Evolutionary conservation across 2,113 vertebrate genomes (phyloP).

Genomic region (Python bivittatus): DNA sequence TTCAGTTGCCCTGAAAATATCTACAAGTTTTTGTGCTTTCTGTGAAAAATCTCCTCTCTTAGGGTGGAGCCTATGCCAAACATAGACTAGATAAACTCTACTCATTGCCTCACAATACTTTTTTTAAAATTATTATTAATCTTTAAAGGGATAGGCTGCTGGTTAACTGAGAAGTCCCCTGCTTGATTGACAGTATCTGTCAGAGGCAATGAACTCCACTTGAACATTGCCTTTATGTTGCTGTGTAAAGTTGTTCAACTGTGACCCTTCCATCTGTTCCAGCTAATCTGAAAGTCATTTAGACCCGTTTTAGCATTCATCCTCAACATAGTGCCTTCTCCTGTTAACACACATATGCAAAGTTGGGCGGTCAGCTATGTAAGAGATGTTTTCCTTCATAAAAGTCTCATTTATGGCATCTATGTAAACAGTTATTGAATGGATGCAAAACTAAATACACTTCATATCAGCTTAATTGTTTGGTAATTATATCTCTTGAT

Average conservation of each 20-base stretch:
- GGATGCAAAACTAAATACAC: constrained; percentile 11
- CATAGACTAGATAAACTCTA: constrained; percentile 70
- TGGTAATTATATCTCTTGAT: not conserved
- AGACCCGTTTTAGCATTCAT: constrained; percentile 78
- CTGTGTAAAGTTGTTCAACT: constrained; percentile 90
- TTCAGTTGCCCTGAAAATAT: constrained; percentile 35
- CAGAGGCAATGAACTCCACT: constrained; percentile 88
- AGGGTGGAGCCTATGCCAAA: constrained; percentile 54
- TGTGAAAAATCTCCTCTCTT: constrained; percentile 43
- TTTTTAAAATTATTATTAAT: constrained; percentile 54
- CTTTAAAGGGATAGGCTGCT: constrained; percentile 73
- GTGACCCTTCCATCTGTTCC: constrained; percentile 94
- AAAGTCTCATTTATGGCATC: constrained; percentile 74
- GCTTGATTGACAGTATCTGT: constrained; percentile 89
- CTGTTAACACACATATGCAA: constrained; percentile 85
- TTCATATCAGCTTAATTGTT: constrained; percentile 26
- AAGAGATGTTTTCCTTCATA: constrained; percentile 31
- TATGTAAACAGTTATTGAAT: constrained; percentile 59
- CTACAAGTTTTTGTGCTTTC: constrained; percentile 22
- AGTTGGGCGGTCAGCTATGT: constrained; percentile 76
- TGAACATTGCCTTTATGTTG: constrained; percentile 83
- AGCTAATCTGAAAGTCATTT: constrained; percentile 91
- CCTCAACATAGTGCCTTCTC: constrained; percentile 76
- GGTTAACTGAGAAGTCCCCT: constrained; percentile 71
- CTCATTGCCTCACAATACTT: constrained; percentile 67